Percentiles rank a stretch among this genome's conserved stretches.
phyloP scores from a whole-genome alignment of 2,888 invertebrate genomes.

The Torymus auratus region DNA sequence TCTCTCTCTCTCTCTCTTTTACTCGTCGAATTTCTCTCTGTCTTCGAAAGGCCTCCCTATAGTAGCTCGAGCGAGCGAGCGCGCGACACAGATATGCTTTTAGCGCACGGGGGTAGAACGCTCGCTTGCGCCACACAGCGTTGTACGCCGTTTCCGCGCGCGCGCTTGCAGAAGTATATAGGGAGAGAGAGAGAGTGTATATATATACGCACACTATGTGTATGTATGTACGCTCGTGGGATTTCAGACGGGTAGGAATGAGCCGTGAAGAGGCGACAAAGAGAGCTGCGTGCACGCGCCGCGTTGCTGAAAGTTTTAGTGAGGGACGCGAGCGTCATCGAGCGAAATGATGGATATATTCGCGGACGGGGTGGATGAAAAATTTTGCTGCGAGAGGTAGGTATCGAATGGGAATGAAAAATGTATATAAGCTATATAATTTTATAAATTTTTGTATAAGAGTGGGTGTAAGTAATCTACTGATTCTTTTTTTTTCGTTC shows the following conservation, averaged over 20 bases:
- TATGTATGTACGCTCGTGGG: constrained; percentile 57
- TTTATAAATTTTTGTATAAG: too few species aligned
- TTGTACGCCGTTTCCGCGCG: too few species aligned
- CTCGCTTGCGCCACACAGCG: constrained; percentile 63
- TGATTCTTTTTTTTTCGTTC: too few species aligned
- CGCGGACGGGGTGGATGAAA: too few species aligned
- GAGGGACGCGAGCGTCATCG: too few species aligned
- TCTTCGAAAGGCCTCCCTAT: constrained; percentile 37
- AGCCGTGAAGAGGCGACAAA: constrained; percentile 47
- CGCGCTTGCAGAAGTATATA: too few species aligned
- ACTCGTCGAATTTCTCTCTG: constrained; percentile 48
- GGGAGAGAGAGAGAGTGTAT: constrained; percentile 36
- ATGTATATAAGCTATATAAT: too few species aligned
- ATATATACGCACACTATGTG: constrained; percentile 44
- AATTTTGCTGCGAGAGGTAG: too few species aligned
- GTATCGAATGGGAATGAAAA: too few species aligned
- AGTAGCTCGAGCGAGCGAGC: constrained; percentile 55
- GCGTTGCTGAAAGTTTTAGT: too few species aligned
- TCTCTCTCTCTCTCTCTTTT: constrained; percentile 30
- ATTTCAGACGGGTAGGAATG: constrained; percentile 57
- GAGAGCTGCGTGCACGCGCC: background rate
- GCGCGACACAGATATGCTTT: constrained; percentile 77
- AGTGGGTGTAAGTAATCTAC: too few species aligned
- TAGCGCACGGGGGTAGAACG: constrained; percentile 71
- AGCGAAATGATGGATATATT: too few species aligned